phyloP scores from a whole-genome alignment of 2,797 vertebrate species.

The Florisuga fusca region DNA sequence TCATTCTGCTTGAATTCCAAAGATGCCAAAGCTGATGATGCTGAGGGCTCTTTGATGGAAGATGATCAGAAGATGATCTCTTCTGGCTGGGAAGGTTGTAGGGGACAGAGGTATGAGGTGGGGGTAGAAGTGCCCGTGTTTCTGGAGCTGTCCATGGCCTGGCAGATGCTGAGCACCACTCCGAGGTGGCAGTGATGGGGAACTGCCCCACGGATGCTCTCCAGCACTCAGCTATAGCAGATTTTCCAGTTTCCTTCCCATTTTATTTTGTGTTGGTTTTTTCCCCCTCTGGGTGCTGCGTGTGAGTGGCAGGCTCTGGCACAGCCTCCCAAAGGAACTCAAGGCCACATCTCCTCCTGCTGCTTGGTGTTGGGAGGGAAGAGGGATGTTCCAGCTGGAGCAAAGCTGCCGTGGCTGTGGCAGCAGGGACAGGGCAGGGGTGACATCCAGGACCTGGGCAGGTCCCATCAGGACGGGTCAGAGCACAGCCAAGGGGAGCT shows the following conservation, averaged over 20 bases:
- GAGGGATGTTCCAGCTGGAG: fast-evolving
- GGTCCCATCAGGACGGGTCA: too few relatives aligned
- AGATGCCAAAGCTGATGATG: fast-evolving
- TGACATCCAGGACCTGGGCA: fast-evolving
- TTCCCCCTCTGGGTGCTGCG: not conserved
- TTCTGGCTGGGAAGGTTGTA: not conserved
- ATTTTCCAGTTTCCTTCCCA: not conserved
- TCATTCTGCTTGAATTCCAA: not conserved
- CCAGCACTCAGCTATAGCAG: not conserved
- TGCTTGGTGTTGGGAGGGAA: not conserved
- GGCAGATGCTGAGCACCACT: not conserved
- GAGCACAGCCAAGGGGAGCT: fast-evolving
- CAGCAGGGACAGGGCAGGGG: not conserved
- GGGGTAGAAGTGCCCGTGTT: not conserved
- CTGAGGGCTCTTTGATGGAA: not conserved
- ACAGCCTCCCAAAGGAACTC: not conserved
- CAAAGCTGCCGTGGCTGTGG: not conserved
- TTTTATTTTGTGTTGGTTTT: too few relatives aligned
- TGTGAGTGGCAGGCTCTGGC: not conserved
- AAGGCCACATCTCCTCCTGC: fast-evolving
- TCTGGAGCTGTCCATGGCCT: not conserved
- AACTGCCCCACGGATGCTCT: not conserved
- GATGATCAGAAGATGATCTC: too few relatives aligned
- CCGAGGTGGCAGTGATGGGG: fast-evolving
- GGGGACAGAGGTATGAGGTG: fast-evolving